Base-by-base conservation (phyloP, 2,113 vertebrate species). In the Speoplatyrhinus poulsoni region DNA sequence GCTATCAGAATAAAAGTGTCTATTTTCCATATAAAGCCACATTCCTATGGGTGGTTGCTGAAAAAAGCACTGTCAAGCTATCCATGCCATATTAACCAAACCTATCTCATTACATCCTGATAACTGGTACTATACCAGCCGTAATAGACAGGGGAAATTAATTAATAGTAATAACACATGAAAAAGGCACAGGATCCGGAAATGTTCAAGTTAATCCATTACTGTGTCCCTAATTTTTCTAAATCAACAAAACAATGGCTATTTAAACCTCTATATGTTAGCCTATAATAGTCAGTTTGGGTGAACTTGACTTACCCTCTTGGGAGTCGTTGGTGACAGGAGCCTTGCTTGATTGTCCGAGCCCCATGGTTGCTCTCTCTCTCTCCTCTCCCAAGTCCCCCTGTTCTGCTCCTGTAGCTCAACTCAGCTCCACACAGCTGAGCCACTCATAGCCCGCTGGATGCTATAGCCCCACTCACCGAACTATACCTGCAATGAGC, bases 331-430 rank as follows among this genome's bases (percentile, higher is more conserved):
- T 77, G 0, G 82, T 88, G 65, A 91, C 85, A 0, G 91, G 84
- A 26, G 93, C 70, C 85, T 94, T 98, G 92, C 94, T 96, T 85
- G 97, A 99, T 79, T 93, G 90, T 81, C 92, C 95, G 70, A 96
- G 94, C 75, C 97, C 97, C 97, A 99, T 99, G 85, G 60, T 78
- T 80, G 77, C 79, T 86, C 17, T 16, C 9, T 50, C 9, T 50
- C 10, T 26, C 59, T 61, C 59, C 76, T 87, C 75, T 62, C 50
- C 4, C 70, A 54, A 76, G 13, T 77, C 53, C 67, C 75, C 67
- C 70, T 73, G 6, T 63, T 72, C 70, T 64, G 74, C 65, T 82
- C 70, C 65, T 49, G 69, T 63, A 72, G 70, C 71, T 90, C 82
- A 83, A 73, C 62, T 89, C 84, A 87, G 80, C 76, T 76, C 75